phyloP scores from a whole-genome alignment of 2,888 invertebrate species.

The Crioceris asparagi region DNA sequence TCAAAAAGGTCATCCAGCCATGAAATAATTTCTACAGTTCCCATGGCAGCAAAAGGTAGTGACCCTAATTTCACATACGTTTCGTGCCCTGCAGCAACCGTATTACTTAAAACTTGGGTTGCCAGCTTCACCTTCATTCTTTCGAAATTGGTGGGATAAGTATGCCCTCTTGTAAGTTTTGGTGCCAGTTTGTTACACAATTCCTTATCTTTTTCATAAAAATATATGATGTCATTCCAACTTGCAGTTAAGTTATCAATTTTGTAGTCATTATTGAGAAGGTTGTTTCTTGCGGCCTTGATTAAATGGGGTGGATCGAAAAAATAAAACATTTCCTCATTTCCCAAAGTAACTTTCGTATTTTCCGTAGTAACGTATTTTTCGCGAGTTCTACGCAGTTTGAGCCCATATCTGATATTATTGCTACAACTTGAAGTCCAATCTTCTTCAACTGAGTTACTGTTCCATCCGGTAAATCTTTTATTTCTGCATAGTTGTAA shows the following conservation, averaged over 20 bases:
- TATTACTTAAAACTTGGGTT: conserved; percentile 17
- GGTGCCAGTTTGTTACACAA: conserved; percentile 6
- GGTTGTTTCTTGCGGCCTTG: conserved; percentile 7
- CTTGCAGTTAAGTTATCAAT: conserved; percentile 1
- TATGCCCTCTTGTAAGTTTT: conserved; percentile 9
- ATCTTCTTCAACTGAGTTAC: conserved; percentile 5
- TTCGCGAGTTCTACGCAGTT: conserved; percentile 5
- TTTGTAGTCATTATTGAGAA: conserved; percentile 8
- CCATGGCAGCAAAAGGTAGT: conserved; percentile 8
- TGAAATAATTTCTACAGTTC: conserved; percentile 15
- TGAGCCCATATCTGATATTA: conserved; percentile 11
- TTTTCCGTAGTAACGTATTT: conserved; percentile 4
- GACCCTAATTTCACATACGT: conserved; percentile 10
- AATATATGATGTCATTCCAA: conserved; percentile 4
- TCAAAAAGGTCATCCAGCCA: conserved; percentile 21
- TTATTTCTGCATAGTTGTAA: conserved; percentile 8
- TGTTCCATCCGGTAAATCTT: conserved; percentile 3
- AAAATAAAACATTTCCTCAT: conserved; percentile 6
- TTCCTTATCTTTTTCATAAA: conserved; percentile 9
- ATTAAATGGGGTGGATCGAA: conserved; percentile 10
- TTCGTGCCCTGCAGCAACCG: conserved; percentile 17
- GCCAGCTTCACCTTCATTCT: conserved; percentile 20
- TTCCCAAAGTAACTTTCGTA: conserved; percentile 5
- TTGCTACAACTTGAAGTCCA: conserved; percentile 1
- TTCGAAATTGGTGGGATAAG: conserved; percentile 12